A percentile compares a stretch with the other conserved stretches of the same genome.
Evolutionary conservation across 2,113 vertebrate species (phyloP).

Genomic region (Hippocampus barbouri): DNA sequence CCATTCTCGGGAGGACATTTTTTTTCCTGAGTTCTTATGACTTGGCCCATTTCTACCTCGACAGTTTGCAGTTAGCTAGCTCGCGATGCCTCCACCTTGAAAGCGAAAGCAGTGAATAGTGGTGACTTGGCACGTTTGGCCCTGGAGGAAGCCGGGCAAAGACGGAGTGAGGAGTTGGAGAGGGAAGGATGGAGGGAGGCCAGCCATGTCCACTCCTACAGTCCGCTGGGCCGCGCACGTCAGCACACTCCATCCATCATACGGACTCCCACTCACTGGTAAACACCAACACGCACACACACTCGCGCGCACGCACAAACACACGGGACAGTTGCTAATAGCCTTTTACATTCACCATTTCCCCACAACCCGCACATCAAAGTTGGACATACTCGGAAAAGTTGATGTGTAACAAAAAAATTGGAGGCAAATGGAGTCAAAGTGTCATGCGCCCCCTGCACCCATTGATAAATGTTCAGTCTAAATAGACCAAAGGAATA

Average conservation of each 20-base stretch:
- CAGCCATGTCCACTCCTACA: constrained; percentile 70
- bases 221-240: constrained; percentile 65
- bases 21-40: not conserved
- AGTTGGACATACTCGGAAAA: constrained; percentile 38
- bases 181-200: constrained; percentile 54
- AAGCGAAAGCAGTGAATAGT: constrained; percentile 23
- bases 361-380: constrained; percentile 46
- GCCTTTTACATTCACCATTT: constrained; percentile 65
- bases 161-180: constrained; percentile 48
- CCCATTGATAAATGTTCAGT: not conserved
- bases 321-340: constrained; percentile 53
- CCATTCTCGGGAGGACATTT: not conserved
- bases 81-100: too few species aligned
- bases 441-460: not conserved
- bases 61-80: too few species aligned
- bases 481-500: not conserved
- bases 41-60: too few species aligned
- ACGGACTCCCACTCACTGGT: constrained; percentile 35
- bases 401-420: constrained; percentile 1
- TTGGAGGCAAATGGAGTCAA: not conserved
- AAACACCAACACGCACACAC: constrained; percentile 26
- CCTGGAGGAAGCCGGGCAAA: constrained; percentile 63
- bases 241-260: constrained; percentile 70
- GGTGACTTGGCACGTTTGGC: constrained; percentile 62
- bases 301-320: constrained; percentile 8